Base-by-base conservation (phyloP, 1,140 invertebrate species). In the Dolichoris vasculosae region DNA sequence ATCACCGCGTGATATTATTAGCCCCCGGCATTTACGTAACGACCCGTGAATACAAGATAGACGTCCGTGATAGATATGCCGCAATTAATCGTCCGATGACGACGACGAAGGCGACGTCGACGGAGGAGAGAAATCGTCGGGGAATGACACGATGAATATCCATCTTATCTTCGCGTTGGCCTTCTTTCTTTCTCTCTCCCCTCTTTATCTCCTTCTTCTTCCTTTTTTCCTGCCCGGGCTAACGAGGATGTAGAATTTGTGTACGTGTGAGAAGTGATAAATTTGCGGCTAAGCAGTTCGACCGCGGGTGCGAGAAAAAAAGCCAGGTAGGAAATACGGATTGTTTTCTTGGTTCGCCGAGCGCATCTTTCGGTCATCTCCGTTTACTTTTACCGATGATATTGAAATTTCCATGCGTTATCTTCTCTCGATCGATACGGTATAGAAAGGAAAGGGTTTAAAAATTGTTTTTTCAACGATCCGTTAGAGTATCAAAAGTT, bases 41-140 rank as follows among this genome's bases (percentile, higher is more conserved):
- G 88, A 89, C 81, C 87, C 89, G 89, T 89, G 87, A 89, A 89
- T 89, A 80, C 87, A 82, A 87, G 88, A 89, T 89, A 89, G 87
- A 87, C 82, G 76, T 71, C 67, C 76, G 32, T 88, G 86, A 88
- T 88, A 86, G 88, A 89, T 89, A 88, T 86, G 69, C 63, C 84
- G 86, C 86, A 89, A 89, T 89, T 89, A 89, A 89, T 89, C 87
- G 87, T 83, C 82, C 73, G 82, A 79, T 63, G 83, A 82, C 83
- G 86, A 67, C 55, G 83, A 81, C 67, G 82, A 35, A 40, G 79
- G 23, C 46, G 71, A 71, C 59, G 59, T 69, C 77, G 46, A 40
- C 43, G 35, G 17, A 80, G 84, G 30, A 82, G 35, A 84, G 84
- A 82, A 86, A 86, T 79, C 79, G 75, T 86, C 75, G 71, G 79